Evolutionary conservation across 2,113 vertebrate genomes (phyloP).

Genomic region (Mus pahari): DNA sequence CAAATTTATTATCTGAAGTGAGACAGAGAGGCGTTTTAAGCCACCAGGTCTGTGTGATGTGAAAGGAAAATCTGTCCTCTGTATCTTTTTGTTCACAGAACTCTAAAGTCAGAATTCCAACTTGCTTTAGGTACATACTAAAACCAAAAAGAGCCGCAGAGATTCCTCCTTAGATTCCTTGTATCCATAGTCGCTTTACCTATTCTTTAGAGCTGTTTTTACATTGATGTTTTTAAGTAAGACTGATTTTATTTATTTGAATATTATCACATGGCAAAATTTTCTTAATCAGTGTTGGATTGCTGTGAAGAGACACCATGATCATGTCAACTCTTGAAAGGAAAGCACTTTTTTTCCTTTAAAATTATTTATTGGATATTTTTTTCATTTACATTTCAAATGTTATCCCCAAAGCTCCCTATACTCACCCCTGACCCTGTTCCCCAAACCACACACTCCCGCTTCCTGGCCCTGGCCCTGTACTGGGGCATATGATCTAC

Average conservation of each 20-base stretch:
- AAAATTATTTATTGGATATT: no score
- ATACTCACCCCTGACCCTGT: no score
- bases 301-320: not conserved
- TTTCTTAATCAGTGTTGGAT: not conserved
- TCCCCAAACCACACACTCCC: no score
- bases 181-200: no score
- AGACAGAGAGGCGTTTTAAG: not conserved
- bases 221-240: not conserved
- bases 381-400: no score
- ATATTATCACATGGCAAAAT: not conserved
- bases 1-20: not conserved
- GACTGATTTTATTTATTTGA: not conserved
- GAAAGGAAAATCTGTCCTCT: not conserved
- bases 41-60: rapidly evolving
- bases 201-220: not conserved
- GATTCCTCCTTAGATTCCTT: not conserved
- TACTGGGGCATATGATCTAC: no score
- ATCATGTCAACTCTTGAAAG: not conserved
- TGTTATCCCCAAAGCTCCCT: no score
- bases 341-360: no score
- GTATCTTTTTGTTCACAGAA: not conserved
- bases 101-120: not conserved
- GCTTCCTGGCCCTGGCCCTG: no score
- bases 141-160: not conserved
- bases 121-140: not conserved